Base-by-base conservation (phyloP, 2,113 vertebrate genomes). In the Menura novaehollandiae region DNA sequence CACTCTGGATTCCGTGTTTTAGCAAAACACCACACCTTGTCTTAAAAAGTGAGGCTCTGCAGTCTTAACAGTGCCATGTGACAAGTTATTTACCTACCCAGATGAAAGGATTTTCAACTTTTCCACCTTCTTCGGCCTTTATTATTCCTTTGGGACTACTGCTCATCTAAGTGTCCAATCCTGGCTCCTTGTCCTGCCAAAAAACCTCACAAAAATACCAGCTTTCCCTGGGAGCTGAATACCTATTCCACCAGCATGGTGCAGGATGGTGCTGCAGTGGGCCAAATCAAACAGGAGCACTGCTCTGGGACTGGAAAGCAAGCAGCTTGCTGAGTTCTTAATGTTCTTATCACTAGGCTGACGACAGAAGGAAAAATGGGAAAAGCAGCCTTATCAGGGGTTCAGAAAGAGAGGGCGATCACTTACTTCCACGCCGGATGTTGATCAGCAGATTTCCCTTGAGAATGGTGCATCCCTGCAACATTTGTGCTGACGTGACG, bases 391-490 rank as follows among this genome's bases (percentile, higher is more conserved):
- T 91, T 80, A 80, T 89, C 81, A 41, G 49, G 67, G 32, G 73
- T 21, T 86, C 52, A 13, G 53, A 17, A 49, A 18, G 52, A 82
- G n/a, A 62, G n/a, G 72, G 32, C 10, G 15, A 47, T 55, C 95
- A 99, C 99, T 99, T 96, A 99, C 99, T 99, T 96, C 99, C 99
- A 59, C 98, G 98, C 2, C 99, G 99, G 96, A 99, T 99, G 96
- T 99, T 99, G 96, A 99, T 99, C 91, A 99, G 98, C 96, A 99
- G 97, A 92, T 99, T 99, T 88, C 99, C 99, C 78, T 98, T 98
- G 91, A 99, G 99, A 94, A 99, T 98, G 6, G 99, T 99, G 96
- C 99, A 99, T 55, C 99, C 99, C 96, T 99, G 98, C 74, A 99
- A 97, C 95, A 98, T 98, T 91, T 99, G 99, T 49, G 99, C 99